Percentiles rank a stretch among this genome's conserved stretches.
Evolutionary conservation across 1,140 invertebrate species (phyloP).

Genomic region (Drosophila prosaltans): DNA sequence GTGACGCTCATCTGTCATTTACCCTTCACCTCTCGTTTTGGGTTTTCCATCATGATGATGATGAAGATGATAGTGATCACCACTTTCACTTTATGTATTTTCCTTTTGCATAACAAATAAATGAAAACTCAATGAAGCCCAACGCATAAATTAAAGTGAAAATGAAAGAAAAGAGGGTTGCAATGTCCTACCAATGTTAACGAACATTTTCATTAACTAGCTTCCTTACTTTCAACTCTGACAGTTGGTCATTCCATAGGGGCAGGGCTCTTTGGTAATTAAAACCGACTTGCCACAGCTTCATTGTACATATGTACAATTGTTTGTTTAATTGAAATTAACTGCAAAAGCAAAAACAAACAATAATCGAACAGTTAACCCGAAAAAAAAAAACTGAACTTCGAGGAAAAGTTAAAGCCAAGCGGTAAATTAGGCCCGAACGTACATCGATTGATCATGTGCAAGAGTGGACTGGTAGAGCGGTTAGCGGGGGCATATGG

Average conservation of each 20-base stretch:
- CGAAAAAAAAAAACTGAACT: constrained; percentile 39
- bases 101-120: background rate
- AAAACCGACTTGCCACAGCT: constrained; percentile 35
- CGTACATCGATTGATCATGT: constrained; percentile 60
- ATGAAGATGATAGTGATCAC: background rate
- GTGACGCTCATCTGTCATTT: constrained; percentile 23
- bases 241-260: constrained; percentile 65
- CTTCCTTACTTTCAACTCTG: background rate
- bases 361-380: constrained; percentile 16
- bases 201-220: constrained; percentile 69
- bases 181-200: constrained; percentile 13
- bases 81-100: constrained; percentile 46
- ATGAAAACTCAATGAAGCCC: constrained; percentile 57
- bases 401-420: constrained; percentile 42
- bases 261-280: constrained; percentile 48
- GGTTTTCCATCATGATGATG: background rate
- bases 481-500: background rate
- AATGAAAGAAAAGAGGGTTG: background rate
- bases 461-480: constrained; percentile 31
- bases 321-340: constrained; percentile 74
- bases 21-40: constrained; percentile 4
- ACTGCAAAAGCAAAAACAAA: constrained; percentile 54
- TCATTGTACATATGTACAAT: constrained; percentile 22
- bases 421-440: constrained; percentile 63
- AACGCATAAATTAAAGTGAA: constrained; percentile 69